Base-by-base conservation (phyloP, 2,888 invertebrate species). In the Mythimna pallens region DNA sequence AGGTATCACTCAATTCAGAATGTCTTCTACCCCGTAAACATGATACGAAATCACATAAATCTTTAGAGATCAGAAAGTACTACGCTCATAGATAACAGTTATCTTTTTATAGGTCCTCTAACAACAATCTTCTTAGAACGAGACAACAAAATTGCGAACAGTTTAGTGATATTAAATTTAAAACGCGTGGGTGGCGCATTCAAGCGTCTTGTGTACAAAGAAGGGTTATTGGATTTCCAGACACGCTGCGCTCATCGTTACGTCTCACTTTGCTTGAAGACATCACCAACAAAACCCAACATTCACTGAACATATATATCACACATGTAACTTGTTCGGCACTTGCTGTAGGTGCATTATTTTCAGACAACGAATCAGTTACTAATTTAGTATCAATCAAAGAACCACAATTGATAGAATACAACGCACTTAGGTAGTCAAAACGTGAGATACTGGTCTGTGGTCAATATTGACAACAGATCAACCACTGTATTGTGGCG, bases 1-100 rank as follows among this genome's bases (percentile, higher is more conserved):
- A 80, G 78, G 71, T 84, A 82, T 84, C 86, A 85, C 85, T 84
- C 86, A 84, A 85, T 85, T 80, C 65, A 65, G 59, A 67, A 55
- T 57, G 80, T 65, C 80, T 70, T 65, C 47, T 55, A 62, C 65
- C 36, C 59, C 58, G 67, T 67, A 52, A 74, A 80, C 74, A 66
- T 81, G 80, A 80, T 80, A 68, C 55, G 34, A 65, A 67, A 65
- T 52, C 65, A 82, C 30, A 79, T 79, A 61, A 73, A 73, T 69
- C 65, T 67, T 79, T 36, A 58, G 58, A 80, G 62, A 83, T 68
- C 54, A 59, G 43, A 82, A 78, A 47, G 34, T 12, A 65, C 43
- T 68, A 52, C 52, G 34, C 40, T 59, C 67, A 34, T 52, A 69
- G 58, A 72, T 72, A 66, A 69, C 34, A 40, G 30, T 62, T 3